Evolutionary conservation across 92 coral and sea anemone genomes (phyloP).

Genomic region (Porites cylindrica): DNA sequence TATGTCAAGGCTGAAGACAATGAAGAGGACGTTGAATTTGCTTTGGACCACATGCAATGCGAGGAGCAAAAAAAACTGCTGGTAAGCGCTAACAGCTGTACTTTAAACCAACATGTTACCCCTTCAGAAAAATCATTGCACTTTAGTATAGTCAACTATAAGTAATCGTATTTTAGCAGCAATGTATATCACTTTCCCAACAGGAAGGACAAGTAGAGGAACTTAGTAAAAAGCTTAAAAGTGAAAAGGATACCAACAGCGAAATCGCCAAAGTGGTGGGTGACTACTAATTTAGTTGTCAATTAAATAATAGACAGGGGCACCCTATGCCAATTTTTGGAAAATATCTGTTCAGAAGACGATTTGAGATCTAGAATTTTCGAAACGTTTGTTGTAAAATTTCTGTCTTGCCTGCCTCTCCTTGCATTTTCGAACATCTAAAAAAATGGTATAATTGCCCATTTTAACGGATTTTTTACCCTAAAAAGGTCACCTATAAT

Average conservation of each 20-base stretch:
- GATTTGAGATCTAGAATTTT: too few species aligned
- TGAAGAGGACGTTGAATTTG: not conserved
- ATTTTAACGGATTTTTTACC: too few species aligned
- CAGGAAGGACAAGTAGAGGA: slow-evolving; percentile 10
- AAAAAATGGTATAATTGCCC: too few species aligned
- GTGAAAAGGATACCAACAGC: not conserved
- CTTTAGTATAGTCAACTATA: not conserved
- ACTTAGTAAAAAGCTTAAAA: not conserved
- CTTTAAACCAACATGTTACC: not conserved
- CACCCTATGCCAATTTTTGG: too few species aligned
- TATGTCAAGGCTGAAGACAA: not conserved
- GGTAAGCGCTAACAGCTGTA: not conserved
- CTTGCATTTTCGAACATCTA: too few species aligned
- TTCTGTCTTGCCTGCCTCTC: too few species aligned
- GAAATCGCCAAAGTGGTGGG: not conserved
- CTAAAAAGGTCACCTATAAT: too few species aligned
- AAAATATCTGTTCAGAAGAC: too few species aligned
- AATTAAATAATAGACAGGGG: too few species aligned
- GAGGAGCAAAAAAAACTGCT: not conserved
- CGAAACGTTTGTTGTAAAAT: too few species aligned
- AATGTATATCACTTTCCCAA: not conserved
- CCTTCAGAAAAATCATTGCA: not conserved
- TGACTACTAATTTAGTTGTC: not conserved
- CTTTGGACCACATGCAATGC: not conserved
- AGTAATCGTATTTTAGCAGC: too few species aligned